Evolutionary conservation across 2,113 vertebrate genomes (phyloP), one percentile per base, ranked within the genome.

Genomic region (Amia ocellicauda): DNA sequence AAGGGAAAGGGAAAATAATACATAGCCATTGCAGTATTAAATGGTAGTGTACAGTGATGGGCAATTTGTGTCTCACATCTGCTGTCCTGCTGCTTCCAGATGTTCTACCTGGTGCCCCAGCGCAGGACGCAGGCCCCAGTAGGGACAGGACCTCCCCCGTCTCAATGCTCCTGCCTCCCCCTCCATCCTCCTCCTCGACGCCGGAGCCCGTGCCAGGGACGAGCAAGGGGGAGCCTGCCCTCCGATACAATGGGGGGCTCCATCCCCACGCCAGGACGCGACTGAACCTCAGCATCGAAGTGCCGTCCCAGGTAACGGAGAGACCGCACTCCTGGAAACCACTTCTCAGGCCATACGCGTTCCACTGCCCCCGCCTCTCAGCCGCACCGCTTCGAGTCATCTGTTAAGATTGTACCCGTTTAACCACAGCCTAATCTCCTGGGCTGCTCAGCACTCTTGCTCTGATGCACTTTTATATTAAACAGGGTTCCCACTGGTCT

Each of bases 301-400:
- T 98, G 64, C 96, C 97, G 0, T 94, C 96, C n/a, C n/a, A n/a
- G n/a, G n/a, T n/a, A n/a, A n/a, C n/a, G n/a, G n/a, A n/a, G n/a
- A n/a, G n/a, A n/a, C n/a, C n/a, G n/a, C n/a, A n/a, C n/a, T n/a
- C n/a, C n/a, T n/a, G n/a, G n/a, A n/a, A n/a, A n/a, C n/a, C n/a
- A n/a, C n/a, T n/a, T n/a, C n/a, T n/a, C n/a, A n/a, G n/a, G 3
- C 88, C 93, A 62, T 99, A 61, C 97, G 98, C 94, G 97, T 99
- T 68, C 19, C 7, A 17, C 31, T 9, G 5, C 26, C 10, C 51
- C 4, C 20, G 2, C 26, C 1, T 52, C 2, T 23, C 11, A 23
- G 2, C 23, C 51, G 4, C 10, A 7, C 14, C 3, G 14, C 51
- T 54, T 17, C 22, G 23, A 9, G 17, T 16, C 8, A 4, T 7